Evolutionary conservation across 1,140 invertebrate species (phyloP).

Genomic region (Heliconius himera): DNA sequence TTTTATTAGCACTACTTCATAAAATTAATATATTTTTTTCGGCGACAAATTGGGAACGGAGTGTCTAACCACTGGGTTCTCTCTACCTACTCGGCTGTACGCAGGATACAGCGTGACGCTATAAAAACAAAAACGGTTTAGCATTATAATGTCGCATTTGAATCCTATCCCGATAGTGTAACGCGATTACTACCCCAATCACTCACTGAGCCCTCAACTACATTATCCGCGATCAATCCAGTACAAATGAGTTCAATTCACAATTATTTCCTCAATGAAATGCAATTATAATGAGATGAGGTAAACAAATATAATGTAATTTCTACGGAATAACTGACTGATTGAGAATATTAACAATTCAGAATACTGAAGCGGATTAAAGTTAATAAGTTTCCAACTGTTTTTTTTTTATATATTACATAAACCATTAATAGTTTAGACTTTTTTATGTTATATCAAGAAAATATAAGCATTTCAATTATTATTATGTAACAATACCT

Average conservation of each 20-base stretch:
- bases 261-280: constrained; percentile 29
- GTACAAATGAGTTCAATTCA: constrained; percentile 26
- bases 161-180: neutral
- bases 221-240: constrained; percentile 23
- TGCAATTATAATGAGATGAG: constrained; percentile 23
- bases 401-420: neutral
- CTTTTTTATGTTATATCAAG: too few relatives aligned
- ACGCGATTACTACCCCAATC: neutral
- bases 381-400: neutral
- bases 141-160: neutral
- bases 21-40: too few relatives aligned
- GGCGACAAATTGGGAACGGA: too few relatives aligned
- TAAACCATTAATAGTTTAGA: too few relatives aligned
- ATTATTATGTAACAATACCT: too few relatives aligned
- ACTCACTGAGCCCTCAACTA: constrained; percentile 13
- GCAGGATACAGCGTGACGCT: neutral
- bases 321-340: neutral
- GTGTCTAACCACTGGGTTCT: neutral
- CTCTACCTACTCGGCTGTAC: neutral
- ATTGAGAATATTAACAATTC: constrained; percentile 9
- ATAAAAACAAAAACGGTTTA: neutral
- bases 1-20: too few relatives aligned
- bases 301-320: constrained; percentile 11
- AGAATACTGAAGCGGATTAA: neutral
- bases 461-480: too few relatives aligned